Conservation (phyloP, 1,140 invertebrate species). For the Micrasema longulum region DNA sequence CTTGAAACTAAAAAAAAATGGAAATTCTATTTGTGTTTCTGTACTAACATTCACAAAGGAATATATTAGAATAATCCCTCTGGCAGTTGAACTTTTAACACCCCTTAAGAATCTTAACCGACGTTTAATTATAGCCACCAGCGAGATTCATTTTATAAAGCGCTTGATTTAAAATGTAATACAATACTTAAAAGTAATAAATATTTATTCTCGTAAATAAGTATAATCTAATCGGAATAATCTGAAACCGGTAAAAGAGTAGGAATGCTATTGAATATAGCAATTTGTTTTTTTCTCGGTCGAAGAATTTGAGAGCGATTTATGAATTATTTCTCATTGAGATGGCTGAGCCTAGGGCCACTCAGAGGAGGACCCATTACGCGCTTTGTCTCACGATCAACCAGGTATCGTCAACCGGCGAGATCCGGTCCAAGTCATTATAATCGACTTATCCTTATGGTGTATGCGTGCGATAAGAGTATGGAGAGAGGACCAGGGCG, state of each 20-base stretch:
- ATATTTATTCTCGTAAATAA: no score
- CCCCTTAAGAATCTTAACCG: no score
- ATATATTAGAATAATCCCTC: no score
- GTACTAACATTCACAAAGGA: no score
- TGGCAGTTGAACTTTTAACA: no score
- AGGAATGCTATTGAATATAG: conserved; percentile 31
- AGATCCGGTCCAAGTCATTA: neutral
- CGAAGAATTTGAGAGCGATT: conserved; percentile 30
- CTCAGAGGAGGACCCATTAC: conserved; percentile 22
- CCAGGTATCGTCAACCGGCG: neutral
- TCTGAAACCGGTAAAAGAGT: conserved; percentile 20
- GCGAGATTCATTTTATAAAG: no score
- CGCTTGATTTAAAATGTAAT: no score
- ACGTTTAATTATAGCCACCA: no score
- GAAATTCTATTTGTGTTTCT: no score
- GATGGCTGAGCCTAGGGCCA: conserved; percentile 3
- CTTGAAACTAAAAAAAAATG: no score
- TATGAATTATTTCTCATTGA: conserved; percentile 33
- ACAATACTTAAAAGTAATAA: no score
- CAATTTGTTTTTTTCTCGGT: conserved; percentile 31
- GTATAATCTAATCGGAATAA: neutral
- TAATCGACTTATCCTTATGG: neutral
- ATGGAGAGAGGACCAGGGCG: no score
- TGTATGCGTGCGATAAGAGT: neutral
- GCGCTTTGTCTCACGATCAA: conserved; percentile 25